These are phyloP conservation scores for Elephas maximus DNA, from an alignment of 2,113 vertebrate species.

Conservation along the genomic window DNA sequence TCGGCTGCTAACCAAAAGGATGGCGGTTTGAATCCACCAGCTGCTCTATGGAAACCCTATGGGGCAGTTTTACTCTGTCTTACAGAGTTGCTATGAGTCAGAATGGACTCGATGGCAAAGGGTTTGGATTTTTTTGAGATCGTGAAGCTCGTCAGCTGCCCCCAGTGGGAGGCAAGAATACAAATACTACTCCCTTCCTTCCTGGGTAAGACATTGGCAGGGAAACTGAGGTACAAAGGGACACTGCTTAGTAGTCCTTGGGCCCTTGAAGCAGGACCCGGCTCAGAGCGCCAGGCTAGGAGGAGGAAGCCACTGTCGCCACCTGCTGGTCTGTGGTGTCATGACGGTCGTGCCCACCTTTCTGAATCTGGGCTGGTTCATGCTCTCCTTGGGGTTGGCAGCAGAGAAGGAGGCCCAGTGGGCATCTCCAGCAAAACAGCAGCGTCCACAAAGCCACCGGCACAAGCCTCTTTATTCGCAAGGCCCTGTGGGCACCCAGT, in stretches of 20 bases:
- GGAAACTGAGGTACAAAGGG: neutral
- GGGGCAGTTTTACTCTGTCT: too few relatives aligned
- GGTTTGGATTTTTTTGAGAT: too few relatives aligned
- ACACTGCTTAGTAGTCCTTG: too few relatives aligned
- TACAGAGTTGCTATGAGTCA: too few relatives aligned
- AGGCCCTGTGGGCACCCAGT: neutral
- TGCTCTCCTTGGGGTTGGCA: accelerated
- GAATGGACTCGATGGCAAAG: too few relatives aligned
- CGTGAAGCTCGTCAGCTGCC: neutral
- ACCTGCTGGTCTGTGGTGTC: neutral
- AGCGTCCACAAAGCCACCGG: neutral
- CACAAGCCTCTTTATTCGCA: slow-evolving; percentile 61
- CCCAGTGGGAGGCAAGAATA: neutral
- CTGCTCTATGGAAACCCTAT: too few relatives aligned
- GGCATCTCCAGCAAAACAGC: neutral
- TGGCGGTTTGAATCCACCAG: too few relatives aligned
- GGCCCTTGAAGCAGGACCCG: accelerated
- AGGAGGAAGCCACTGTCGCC: accelerated
- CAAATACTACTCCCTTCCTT: neutral
- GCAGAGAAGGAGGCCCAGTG: accelerated
- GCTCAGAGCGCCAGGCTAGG: accelerated
- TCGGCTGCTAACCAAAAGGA: too few relatives aligned
- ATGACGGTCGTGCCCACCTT: accelerated
- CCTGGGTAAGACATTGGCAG: neutral
- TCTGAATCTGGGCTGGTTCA: neutral